Evolutionary conservation across 1,140 invertebrate species (phyloP).

Genomic region (Lordiphosa mommai): DNA sequence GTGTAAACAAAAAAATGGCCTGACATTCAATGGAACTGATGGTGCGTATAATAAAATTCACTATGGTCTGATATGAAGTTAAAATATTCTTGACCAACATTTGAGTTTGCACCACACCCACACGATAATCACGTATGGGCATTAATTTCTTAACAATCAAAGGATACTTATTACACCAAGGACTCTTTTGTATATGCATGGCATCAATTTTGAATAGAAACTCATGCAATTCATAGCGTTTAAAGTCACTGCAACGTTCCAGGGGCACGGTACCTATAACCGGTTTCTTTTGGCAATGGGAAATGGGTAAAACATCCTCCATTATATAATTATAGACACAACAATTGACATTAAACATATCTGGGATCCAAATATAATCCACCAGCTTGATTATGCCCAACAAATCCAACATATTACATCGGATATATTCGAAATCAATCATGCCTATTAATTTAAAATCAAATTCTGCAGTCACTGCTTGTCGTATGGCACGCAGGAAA

Average conservation of each 20-base stretch:
- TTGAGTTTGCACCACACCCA: constrained; percentile 47
- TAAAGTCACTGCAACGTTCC: constrained; percentile 71
- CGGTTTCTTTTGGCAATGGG: constrained; percentile 57
- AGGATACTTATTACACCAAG: constrained; percentile 73
- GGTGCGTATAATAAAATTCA: constrained; percentile 74
- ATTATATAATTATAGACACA: constrained; percentile 65
- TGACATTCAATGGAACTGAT: constrained; percentile 73
- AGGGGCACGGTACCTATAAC: constrained; percentile 69
- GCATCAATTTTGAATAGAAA: constrained; percentile 67
- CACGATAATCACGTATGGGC: constrained; percentile 60
- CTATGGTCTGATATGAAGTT: constrained; percentile 58
- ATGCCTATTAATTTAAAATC: constrained; percentile 58
- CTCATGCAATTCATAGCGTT: constrained; percentile 64
- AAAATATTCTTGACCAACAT: constrained; percentile 52
- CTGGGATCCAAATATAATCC: constrained; percentile 73
- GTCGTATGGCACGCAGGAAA: constrained; percentile 44
- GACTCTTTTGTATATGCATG: constrained; percentile 75
- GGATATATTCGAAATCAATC: constrained; percentile 73
- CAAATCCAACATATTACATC: constrained; percentile 67
- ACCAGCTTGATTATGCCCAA: constrained; percentile 64
- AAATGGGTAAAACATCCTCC: constrained; percentile 66
- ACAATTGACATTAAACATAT: constrained; percentile 56
- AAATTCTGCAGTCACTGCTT: constrained; percentile 18
- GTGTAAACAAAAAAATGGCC: constrained; percentile 59
- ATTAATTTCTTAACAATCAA: constrained; percentile 73